These are phyloP conservation scores for Cnemophilus loriae DNA, from an alignment of 2,113 vertebrate species.

Conservation along the genomic window DNA sequence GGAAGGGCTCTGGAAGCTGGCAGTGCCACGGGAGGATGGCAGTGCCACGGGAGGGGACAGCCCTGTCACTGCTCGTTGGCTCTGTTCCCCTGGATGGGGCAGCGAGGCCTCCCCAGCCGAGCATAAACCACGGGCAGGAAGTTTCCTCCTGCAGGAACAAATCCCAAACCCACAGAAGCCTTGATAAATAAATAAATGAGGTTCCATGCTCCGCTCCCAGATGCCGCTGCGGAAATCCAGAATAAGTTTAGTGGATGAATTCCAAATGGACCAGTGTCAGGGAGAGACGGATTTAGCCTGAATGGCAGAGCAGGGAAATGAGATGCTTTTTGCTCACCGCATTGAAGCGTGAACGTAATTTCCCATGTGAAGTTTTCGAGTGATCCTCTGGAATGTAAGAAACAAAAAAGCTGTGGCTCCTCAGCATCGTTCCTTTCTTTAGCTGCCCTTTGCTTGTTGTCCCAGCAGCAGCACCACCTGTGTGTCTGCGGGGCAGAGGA, in stretches of 20 bases:
- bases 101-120: not conserved
- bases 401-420: not conserved
- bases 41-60: not conserved
- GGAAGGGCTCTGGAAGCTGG: not conserved
- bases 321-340: not conserved
- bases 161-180: not conserved
- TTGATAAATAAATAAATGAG: constrained; percentile 30
- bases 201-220: not conserved
- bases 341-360: not conserved
- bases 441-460: not conserved
- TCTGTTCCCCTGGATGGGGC: not conserved
- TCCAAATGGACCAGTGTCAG: not conserved
- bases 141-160: not conserved
- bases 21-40: not conserved
- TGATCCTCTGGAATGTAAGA: not conserved
- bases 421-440: not conserved
- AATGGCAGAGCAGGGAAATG: constrained; percentile 24
- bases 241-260: not conserved
- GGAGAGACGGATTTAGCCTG: not conserved
- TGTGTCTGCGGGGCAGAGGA: not conserved
- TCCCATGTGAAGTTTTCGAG: not conserved
- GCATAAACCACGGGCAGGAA: not conserved
- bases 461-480: not conserved
- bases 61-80: not conserved
- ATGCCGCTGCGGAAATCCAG: not conserved